Conservation (phyloP, 1,140 invertebrate genomes). For the Aphidius ervi region DNA sequence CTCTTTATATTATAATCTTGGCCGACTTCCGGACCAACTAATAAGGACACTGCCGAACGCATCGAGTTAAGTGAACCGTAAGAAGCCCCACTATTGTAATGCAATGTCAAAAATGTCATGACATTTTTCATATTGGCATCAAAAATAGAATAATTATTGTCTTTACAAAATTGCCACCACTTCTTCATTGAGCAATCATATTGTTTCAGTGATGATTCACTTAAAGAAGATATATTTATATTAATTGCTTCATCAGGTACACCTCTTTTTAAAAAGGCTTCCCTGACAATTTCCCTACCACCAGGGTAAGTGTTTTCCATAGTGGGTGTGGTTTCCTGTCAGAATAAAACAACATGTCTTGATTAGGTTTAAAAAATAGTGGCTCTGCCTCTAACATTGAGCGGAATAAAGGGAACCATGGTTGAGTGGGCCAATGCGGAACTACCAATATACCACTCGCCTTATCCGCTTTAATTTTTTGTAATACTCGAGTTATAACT, state of each 20-base stretch:
- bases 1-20: constrained; percentile 5
- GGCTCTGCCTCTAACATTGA: not conserved
- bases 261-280: not conserved
- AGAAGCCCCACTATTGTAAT: no score
- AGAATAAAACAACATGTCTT: not conserved
- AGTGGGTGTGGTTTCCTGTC: no score
- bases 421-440: not conserved
- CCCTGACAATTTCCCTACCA: constrained; percentile 9
- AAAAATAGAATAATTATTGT: no score
- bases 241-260: not conserved
- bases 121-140: no score
- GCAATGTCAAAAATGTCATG: no score
- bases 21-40: not conserved
- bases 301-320: constrained; percentile 6
- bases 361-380: constrained; percentile 4
- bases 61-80: no score
- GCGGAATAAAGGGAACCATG: not conserved
- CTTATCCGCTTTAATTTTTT: constrained; percentile 9
- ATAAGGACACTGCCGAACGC: no score
- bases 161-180: no score
- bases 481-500: not conserved
- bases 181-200: no score
- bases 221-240: not conserved
- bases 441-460: constrained; percentile 5
- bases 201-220: no score